phyloP scores from a whole-genome alignment of 2,113 vertebrate genomes.

The Chroicocephalus ridibundus region DNA sequence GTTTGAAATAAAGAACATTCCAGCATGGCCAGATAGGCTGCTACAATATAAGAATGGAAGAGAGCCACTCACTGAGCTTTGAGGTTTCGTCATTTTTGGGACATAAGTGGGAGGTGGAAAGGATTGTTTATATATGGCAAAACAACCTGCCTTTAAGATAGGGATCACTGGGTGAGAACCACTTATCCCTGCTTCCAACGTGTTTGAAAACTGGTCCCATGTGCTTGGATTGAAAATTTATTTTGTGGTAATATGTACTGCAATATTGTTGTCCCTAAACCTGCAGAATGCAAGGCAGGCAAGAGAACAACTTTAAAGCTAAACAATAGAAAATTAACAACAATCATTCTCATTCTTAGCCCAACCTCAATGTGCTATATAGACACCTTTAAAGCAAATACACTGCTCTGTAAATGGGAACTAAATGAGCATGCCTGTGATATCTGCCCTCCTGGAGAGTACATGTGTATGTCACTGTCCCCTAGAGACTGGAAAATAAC shows the following conservation, averaged over 20 bases:
- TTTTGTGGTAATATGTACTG: neutral
- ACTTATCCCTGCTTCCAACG: neutral
- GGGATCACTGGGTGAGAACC: neutral
- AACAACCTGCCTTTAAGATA: neutral
- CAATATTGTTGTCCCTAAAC: neutral
- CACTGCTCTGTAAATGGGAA: neutral
- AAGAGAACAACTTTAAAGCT: neutral
- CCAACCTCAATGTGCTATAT: neutral
- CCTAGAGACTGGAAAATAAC: neutral
- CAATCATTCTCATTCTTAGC: neutral
- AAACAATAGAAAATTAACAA: neutral
- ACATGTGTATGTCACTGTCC: neutral
- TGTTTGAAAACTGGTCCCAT: neutral
- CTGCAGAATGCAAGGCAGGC: neutral
- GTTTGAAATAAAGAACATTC: neutral
- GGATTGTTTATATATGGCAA: neutral
- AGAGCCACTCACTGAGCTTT: neutral
- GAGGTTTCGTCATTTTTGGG: neutral
- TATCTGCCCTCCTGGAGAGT: neutral
- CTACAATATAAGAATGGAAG: neutral
- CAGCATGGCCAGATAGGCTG: neutral
- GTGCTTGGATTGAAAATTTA: neutral
- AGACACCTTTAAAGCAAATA: neutral
- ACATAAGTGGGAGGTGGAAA: neutral
- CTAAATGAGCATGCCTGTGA: neutral